phyloP scores from a whole-genome alignment of 2,888 invertebrate genomes.

The Nomada ruficornis region DNA sequence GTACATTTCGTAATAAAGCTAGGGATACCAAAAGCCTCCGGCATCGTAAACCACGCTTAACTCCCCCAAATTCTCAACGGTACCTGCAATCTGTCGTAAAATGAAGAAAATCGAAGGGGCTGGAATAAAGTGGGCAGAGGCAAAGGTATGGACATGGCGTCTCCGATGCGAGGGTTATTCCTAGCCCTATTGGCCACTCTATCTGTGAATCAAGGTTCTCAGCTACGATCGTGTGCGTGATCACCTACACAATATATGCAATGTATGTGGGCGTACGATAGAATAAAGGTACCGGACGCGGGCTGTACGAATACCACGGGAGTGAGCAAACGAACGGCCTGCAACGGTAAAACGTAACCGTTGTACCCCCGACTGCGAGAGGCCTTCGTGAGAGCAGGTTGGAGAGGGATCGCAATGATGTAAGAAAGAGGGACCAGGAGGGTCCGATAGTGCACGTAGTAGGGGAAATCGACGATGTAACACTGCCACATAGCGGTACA shows the following conservation, averaged over 20 bases:
- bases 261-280: slow-evolving; percentile 58
- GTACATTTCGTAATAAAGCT: background rate
- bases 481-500: slow-evolving; percentile 81
- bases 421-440: slow-evolving; percentile 47
- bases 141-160: too few species aligned
- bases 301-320: slow-evolving; percentile 63
- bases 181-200: slow-evolving; percentile 31
- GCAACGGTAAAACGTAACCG: slow-evolving; percentile 80
- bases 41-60: background rate
- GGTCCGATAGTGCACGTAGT: slow-evolving; percentile 5
- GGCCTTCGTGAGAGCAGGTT: slow-evolving; percentile 51
- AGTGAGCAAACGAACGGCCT: slow-evolving; percentile 75
- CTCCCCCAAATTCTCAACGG: background rate
- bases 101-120: background rate
- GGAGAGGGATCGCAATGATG: slow-evolving; percentile 54
- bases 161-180: background rate
- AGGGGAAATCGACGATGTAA: slow-evolving; percentile 68
- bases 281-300: slow-evolving; percentile 61
- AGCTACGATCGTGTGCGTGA: background rate
- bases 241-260: background rate
- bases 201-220: slow-evolving; percentile 13
- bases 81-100: background rate
- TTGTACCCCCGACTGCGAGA: slow-evolving; percentile 75
- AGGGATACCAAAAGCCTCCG: background rate
- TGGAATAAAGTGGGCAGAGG: background rate